Conservation (phyloP, 2,113 vertebrate species). For the Gallinago media region DNA sequence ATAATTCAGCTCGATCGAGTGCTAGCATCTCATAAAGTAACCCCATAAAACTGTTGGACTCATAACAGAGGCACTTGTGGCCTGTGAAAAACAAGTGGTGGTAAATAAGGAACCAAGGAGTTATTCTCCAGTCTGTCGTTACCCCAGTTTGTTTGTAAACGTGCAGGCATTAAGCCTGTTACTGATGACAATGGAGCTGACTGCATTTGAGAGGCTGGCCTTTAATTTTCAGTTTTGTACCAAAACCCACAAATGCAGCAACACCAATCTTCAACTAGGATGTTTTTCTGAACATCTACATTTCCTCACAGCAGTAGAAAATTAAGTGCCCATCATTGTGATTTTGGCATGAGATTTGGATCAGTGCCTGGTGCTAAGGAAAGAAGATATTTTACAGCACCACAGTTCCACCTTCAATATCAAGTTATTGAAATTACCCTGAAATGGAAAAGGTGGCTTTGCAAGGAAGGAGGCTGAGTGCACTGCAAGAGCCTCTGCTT, state of each 20-base stretch:
- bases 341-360: background rate
- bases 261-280: background rate
- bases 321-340: background rate
- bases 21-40: background rate
- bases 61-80: background rate
- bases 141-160: background rate
- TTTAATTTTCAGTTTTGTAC: background rate
- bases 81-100: background rate
- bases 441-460: background rate
- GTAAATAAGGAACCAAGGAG: background rate
- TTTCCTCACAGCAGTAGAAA: background rate
- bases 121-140: background rate
- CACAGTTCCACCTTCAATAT: background rate
- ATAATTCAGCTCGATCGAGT: background rate
- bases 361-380: background rate
- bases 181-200: background rate
- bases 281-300: background rate
- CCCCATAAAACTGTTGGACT: background rate
- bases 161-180: background rate
- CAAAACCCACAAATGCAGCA: background rate
- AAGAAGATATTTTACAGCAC: background rate
- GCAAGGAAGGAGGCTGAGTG: background rate
- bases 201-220: background rate
- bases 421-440: background rate
- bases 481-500: background rate